Percentiles rank a stretch among this genome's conserved stretches.
These are phyloP conservation scores for Drosophila limbata DNA, from an alignment of 2,888 invertebrate genomes.

Conservation along the genomic window DNA sequence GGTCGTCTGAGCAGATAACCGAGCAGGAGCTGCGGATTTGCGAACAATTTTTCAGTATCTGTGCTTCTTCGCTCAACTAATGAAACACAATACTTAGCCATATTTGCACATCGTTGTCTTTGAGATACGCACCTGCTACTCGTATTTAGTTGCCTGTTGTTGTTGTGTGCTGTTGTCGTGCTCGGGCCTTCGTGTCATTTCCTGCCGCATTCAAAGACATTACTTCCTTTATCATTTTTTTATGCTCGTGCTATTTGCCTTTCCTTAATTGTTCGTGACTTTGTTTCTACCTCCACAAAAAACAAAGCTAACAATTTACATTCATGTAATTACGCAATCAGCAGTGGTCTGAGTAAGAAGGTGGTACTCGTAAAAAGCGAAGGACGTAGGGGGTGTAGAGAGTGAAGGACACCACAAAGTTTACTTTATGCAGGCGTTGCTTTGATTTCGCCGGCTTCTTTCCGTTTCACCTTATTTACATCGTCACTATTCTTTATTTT, in stretches of 20 bases:
- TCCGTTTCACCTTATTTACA: slow-evolving; percentile 49
- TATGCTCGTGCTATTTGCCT: slow-evolving; percentile 42
- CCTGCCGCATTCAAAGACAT: slow-evolving; percentile 46
- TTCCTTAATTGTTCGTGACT: slow-evolving; percentile 62
- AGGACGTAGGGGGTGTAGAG: not conserved
- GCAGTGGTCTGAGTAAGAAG: slow-evolving; percentile 12
- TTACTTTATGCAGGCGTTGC: slow-evolving; percentile 55
- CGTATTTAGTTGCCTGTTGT: not conserved
- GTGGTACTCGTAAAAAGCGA: too few relatives aligned
- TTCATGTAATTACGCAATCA: slow-evolving; percentile 72
- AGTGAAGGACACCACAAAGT: slow-evolving; percentile 38
- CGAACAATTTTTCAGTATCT: not conserved
- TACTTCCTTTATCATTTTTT: slow-evolving; percentile 48
- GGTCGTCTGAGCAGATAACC: not conserved
- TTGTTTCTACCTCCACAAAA: slow-evolving; percentile 1
- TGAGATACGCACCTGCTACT: slow-evolving; percentile 41
- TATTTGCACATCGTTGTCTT: slow-evolving; percentile 24
- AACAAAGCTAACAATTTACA: slow-evolving; percentile 56
- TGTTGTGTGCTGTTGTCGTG: slow-evolving; percentile 2
- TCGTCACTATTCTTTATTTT: slow-evolving; percentile 19
- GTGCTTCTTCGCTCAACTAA: slow-evolving; percentile 9
- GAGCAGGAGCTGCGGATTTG: not conserved
- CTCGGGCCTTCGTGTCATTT: slow-evolving; percentile 35
- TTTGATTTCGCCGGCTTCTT: slow-evolving; percentile 51
- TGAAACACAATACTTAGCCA: slow-evolving; percentile 17